Evolutionary conservation across 2,797 vertebrate genomes (phyloP).

Genomic region (Cossypha niveicapilla): DNA sequence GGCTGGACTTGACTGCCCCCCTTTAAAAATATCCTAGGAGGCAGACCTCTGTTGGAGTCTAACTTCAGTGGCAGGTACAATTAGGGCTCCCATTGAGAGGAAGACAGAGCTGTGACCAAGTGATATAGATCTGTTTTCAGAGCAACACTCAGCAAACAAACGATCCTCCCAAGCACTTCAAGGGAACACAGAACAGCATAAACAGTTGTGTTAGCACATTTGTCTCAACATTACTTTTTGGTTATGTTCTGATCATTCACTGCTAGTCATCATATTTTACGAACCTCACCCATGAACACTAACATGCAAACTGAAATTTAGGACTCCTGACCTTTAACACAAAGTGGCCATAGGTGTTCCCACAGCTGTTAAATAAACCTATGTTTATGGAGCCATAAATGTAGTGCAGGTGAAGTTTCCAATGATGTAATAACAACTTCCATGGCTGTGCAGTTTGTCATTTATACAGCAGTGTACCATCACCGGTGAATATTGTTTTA

Average conservation of each 20-base stretch:
- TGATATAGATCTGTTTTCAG: background rate
- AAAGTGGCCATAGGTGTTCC: conserved; percentile 63
- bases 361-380: conserved; percentile 74
- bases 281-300: conserved; percentile 16
- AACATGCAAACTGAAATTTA: conserved; percentile 49
- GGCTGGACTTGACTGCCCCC: background rate
- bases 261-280: conserved; percentile 29
- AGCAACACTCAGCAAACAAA: background rate
- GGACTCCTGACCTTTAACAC: conserved; percentile 59
- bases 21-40: conserved; percentile 9
- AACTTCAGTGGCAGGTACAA: background rate
- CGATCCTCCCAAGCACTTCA: background rate
- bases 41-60: background rate
- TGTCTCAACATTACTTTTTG: background rate
- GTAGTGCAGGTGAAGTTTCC: conserved; percentile 70
- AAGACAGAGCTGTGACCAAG: background rate
- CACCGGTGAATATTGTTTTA: conserved; percentile 78
- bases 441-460: conserved; percentile 74
- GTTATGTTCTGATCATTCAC: background rate
- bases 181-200: background rate
- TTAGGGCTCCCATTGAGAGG: background rate
- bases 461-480: conserved; percentile 79
- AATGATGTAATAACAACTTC: conserved; percentile 76
- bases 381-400: conserved; percentile 73
- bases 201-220: background rate